Conservation (phyloP, 1,140 invertebrate genomes). For the Atopsyche davidsoni region DNA sequence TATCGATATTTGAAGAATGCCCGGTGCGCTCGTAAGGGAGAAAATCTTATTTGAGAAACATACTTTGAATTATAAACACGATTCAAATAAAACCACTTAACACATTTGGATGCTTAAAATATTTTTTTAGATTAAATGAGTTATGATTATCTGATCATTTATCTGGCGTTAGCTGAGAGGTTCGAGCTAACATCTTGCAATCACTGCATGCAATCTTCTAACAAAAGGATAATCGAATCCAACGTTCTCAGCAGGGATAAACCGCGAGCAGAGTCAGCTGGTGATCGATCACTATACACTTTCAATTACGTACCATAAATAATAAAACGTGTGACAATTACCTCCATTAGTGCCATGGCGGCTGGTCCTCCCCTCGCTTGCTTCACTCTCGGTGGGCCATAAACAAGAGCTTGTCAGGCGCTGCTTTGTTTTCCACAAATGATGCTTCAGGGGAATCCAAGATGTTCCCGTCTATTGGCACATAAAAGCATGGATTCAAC, state of each 20-base stretch:
- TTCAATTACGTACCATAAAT: constrained; percentile 23
- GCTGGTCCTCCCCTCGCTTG: constrained; percentile 16
- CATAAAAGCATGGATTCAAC: too few species aligned
- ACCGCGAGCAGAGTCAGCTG: not conserved
- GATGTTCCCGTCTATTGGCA: too few species aligned
- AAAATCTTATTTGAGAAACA: too few species aligned
- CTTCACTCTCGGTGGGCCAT: constrained; percentile 6
- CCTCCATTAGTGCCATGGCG: constrained; percentile 9
- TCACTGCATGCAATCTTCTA: not conserved
- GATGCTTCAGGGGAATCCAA: too few species aligned
- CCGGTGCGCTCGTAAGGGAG: too few species aligned
- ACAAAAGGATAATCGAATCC: too few species aligned
- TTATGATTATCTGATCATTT: not conserved
- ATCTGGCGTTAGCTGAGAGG: not conserved
- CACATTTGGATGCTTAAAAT: too few species aligned
- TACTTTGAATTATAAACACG: too few species aligned
- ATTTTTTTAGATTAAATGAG: too few species aligned
- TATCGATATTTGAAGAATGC: too few species aligned
- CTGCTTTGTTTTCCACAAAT: constrained; percentile 24
- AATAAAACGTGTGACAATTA: constrained; percentile 25
- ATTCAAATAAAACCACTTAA: too few species aligned
- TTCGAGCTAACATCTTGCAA: constrained; percentile 1
- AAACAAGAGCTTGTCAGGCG: constrained; percentile 26
- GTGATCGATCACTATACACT: constrained; percentile 6
- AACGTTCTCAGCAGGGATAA: too few species aligned